phyloP scores from a whole-genome alignment of 2,797 vertebrate species.

The Chanos chanos region DNA sequence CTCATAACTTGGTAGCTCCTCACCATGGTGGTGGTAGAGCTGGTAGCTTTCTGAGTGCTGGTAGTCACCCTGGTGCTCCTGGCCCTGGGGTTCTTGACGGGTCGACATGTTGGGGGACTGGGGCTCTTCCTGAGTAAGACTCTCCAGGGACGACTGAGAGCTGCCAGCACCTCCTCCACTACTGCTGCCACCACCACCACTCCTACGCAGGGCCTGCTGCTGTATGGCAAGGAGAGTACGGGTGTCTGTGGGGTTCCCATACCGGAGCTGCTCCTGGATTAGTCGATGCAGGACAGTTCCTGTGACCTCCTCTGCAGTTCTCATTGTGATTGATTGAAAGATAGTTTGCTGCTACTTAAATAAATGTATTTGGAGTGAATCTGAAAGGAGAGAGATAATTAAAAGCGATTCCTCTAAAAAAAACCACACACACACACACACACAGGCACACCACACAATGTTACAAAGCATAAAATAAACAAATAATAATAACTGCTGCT shows the following conservation, averaged over 20 bases:
- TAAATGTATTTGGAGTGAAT: too few species aligned
- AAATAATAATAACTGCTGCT: too few species aligned
- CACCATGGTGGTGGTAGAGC: constrained; percentile 79
- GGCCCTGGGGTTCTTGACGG: constrained; percentile 95
- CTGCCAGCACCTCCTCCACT: constrained; percentile 78
- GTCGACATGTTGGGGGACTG: constrained; percentile 87
- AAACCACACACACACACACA: too few species aligned
- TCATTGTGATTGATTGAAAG: constrained; percentile 68
- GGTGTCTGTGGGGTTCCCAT: constrained; percentile 88
- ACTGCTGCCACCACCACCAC: constrained; percentile 71
- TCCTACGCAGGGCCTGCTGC: constrained; percentile 80
- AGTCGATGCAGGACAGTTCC: constrained; percentile 95
- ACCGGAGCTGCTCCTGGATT: constrained; percentile 95
- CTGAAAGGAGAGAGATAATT: too few species aligned
- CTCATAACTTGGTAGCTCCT: constrained; percentile 93
- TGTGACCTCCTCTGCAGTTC: constrained; percentile 88
- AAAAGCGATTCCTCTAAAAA: too few species aligned
- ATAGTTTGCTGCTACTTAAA: too few species aligned
- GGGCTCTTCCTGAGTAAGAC: constrained; percentile 84
- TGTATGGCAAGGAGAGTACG: constrained; percentile 92
- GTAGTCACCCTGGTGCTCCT: constrained; percentile 91
- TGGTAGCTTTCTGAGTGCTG: constrained; percentile 83
- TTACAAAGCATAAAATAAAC: too few species aligned
- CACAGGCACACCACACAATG: too few species aligned
- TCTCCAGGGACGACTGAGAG: constrained; percentile 85